Conservation (phyloP, 2,888 invertebrate genomes). For the Isoperla grammatica region DNA sequence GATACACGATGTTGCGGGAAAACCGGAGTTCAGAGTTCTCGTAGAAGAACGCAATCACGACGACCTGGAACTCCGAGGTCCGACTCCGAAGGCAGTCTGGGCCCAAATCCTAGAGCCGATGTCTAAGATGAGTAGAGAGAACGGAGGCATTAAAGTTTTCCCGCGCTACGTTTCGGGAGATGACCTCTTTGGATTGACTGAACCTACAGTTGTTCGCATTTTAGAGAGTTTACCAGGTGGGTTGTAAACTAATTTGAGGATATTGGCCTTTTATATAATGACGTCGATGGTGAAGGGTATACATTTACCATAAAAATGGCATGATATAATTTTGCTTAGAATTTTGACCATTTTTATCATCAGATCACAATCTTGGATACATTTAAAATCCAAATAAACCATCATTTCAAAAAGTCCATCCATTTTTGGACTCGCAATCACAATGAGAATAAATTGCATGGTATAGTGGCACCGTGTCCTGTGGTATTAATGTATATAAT, state of each 20-base stretch:
- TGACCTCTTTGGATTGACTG: conserved; percentile 93
- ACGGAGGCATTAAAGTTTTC: conserved; percentile 77
- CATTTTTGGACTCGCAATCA: too few species aligned
- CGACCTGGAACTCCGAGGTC: conserved; percentile 63
- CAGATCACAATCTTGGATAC: too few species aligned
- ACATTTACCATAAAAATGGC: conserved; percentile 11
- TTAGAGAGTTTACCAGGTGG: conserved; percentile 91
- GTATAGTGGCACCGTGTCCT: too few species aligned
- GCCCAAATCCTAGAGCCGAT: conserved; percentile 75
- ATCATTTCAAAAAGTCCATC: too few species aligned
- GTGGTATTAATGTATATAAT: too few species aligned
- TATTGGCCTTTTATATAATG: too few species aligned
- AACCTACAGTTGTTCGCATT: conserved; percentile 91
- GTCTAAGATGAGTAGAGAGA: conserved; percentile 64
- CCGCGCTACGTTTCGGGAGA: conserved; percentile 92
- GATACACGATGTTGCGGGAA: conserved; percentile 81
- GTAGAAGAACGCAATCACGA: conserved; percentile 70
- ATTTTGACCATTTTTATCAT: too few species aligned
- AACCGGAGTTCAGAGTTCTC: conserved; percentile 85
- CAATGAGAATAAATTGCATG: too few species aligned
- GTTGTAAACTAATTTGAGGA: conserved; percentile 23
- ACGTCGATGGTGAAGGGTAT: too few species aligned
- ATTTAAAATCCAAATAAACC: too few species aligned
- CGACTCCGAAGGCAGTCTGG: conserved; percentile 79
- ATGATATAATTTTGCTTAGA: conserved; percentile 6